Evolutionary conservation across 2,113 vertebrate species (phyloP), one percentile per base, ranked within the genome.

Genomic region (Pelmatolapia mariae): DNA sequence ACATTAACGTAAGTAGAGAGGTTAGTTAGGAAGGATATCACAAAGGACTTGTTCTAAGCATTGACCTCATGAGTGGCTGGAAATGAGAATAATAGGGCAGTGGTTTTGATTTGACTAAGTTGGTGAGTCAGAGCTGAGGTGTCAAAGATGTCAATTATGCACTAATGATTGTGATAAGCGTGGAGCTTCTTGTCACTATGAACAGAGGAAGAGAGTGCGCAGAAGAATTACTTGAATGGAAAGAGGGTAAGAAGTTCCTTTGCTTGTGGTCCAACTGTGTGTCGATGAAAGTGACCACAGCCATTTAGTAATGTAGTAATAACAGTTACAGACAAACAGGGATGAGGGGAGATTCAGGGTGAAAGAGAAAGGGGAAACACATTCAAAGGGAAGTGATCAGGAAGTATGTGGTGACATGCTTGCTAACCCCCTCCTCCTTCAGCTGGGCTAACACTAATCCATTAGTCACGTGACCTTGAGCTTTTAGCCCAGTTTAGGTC

Each of bases 401-500:
- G 93, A 94, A 94, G 92, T 88, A 57, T 92, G 94, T 88, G 90
- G 83, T 88, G 93, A 89, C 85, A 89, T 83, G 71, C 86, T 88
- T 66, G 43, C 86, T 71, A 83, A 87, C 68, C 86, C 86, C 92
- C 92, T 84, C 92, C 94, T 89, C 83, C 92, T 89, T 93, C 92
- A 91, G 92, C 93, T 94, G 91, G 90, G 84, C 89, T 88, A 93
- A 90, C 59, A 86, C 91, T 95, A 96, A 96, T 96, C 94, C 94
- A 83, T 81, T 56, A 80, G 93, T 95, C 94, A 95, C 54, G 88
- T 96, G 95, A 94, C 89, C 89, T 16, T 86, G 87, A 92, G 94
- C 92, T 94, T 87, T 95, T 85, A 94, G 89, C 80, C 80, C 36
- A 59, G 91, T 91, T 82, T 66, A 81, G 91, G 91, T 83, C 90